Conservation (phyloP, 2,888 invertebrate genomes). For the Pollenia labialis region DNA sequence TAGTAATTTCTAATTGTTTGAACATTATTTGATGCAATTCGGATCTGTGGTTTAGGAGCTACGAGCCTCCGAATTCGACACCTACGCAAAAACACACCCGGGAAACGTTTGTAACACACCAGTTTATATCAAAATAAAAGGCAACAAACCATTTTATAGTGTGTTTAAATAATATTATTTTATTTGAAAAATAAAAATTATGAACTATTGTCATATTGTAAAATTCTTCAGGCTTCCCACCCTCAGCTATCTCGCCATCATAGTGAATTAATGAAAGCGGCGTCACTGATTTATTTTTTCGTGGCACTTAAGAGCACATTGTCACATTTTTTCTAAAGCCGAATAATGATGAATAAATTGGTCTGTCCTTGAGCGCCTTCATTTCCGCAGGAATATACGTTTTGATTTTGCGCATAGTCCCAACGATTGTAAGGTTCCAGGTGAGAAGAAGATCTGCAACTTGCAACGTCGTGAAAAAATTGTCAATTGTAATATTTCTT, state of each 20-base stretch:
- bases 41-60: no score
- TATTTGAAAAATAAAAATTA: conserved; percentile 14
- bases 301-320: not conserved
- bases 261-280: not conserved
- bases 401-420: conserved; percentile 16
- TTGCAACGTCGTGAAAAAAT: no score
- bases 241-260: no score
- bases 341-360: not conserved
- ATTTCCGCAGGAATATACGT: conserved; percentile 19
- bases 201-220: not conserved
- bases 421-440: conserved; percentile 12
- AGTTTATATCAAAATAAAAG: no score
- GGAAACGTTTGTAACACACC: conserved; percentile 11
- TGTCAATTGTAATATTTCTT: no score
- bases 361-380: conserved; percentile 17
- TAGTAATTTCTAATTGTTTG: no score
- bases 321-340: no score
- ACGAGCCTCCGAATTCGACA: conserved; percentile 13
- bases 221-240: no score
- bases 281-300: no score
- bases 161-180: conserved; percentile 12
- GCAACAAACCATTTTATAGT: no score
- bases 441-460: no score
- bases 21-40: no score
- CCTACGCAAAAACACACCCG: conserved; percentile 1